Evolutionary conservation across 2,113 vertebrate species (phyloP).

Genomic region (Syrmaticus mikado): DNA sequence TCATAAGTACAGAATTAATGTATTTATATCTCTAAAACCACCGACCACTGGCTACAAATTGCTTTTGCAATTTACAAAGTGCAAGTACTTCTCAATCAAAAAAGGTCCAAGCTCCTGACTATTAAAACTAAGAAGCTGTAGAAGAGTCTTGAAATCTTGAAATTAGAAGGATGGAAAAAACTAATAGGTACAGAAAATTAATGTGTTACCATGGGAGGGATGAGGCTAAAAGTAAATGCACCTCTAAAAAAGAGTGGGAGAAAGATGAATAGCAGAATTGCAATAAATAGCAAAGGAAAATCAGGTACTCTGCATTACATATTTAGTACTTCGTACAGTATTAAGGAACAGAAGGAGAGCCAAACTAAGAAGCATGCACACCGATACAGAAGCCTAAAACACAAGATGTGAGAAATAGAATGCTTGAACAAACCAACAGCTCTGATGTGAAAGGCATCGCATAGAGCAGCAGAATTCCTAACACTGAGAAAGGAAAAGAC

Average conservation of each 20-base stretch:
- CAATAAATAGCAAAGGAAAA: background rate
- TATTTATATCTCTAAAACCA: background rate
- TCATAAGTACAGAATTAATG: background rate
- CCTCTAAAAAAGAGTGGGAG: background rate
- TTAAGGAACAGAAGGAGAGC: background rate
- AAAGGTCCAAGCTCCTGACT: background rate
- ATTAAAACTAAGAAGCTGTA: background rate
- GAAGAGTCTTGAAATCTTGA: background rate
- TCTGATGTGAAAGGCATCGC: background rate
- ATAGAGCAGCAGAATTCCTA: background rate
- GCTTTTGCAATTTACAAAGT: background rate
- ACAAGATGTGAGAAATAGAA: background rate
- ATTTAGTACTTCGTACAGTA: background rate
- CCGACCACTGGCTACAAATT: background rate
- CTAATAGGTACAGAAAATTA: background rate
- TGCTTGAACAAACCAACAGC: background rate
- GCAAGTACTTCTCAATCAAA: background rate
- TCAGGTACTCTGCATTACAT: background rate
- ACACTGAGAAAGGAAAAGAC: background rate
- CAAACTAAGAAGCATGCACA: background rate
- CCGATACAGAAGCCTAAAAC: background rate
- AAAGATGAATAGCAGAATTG: background rate
- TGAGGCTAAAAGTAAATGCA: background rate
- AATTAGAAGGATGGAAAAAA: background rate
- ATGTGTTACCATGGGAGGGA: background rate